phyloP scores from a whole-genome alignment of 2,888 invertebrate genomes.

The Lithophane socia region DNA sequence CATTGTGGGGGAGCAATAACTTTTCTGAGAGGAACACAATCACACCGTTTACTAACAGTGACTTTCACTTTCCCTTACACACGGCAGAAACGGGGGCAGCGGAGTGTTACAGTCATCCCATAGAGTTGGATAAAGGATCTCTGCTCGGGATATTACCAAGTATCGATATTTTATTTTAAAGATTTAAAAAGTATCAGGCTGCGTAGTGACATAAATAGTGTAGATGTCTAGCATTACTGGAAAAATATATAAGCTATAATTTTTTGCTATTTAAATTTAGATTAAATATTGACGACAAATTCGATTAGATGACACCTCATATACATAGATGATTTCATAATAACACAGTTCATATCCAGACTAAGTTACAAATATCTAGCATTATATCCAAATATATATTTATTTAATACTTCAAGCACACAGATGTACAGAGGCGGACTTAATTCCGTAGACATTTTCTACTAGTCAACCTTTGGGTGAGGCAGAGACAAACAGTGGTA shows the following conservation, averaged over 20 bases:
- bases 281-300: neutral
- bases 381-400: neutral
- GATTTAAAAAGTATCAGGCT: neutral
- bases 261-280: neutral
- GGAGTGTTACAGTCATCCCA: slow-evolving; percentile 65
- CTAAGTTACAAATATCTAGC: neutral
- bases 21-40: slow-evolving; percentile 60
- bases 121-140: slow-evolving; percentile 40
- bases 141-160: slow-evolving; percentile 24
- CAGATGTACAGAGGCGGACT: too few relatives aligned
- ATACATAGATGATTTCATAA: slow-evolving; percentile 12
- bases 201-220: neutral
- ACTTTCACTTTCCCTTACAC: slow-evolving; percentile 73
- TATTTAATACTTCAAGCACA: too few relatives aligned
- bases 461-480: too few relatives aligned
- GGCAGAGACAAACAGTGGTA: too few relatives aligned
- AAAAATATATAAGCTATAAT: neutral
- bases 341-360: neutral
- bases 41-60: slow-evolving; percentile 68
- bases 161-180: slow-evolving; percentile 40
- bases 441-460: too few relatives aligned
- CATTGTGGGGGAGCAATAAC: slow-evolving; percentile 37
- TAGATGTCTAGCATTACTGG: neutral
- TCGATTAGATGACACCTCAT: neutral
- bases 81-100: slow-evolving; percentile 72